Evolutionary conservation across 2,888 invertebrate species (phyloP), one percentile per base, ranked within the genome.

Genomic region (Eupithecia subumbrata): DNA sequence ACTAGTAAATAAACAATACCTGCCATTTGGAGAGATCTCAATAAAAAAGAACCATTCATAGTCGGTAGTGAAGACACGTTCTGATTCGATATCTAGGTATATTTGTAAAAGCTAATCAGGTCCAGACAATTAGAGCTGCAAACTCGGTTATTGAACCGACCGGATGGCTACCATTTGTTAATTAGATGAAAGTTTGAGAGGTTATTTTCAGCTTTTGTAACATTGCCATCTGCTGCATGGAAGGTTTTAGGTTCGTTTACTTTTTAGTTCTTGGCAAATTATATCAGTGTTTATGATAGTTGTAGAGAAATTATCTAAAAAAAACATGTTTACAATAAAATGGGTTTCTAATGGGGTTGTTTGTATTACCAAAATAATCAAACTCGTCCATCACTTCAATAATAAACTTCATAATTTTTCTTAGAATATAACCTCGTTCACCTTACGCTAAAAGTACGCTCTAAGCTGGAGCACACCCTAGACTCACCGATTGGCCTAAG

Each of bases 161-260:
- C 60, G 76, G 79, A 81, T 78, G 80, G 76, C 76, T 77, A 22
- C 74, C 77, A 80, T 81, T 78, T 80, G 78, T 77, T 80, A 81
- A 81, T 79, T 79, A 78, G 76, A 78, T 75, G 74, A 72, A 78
- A 76, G 68, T 76, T 78, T 69, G 70, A 68, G 14, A 67, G 40
- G 22, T 67, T 67, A 67, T 67, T 22, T 67, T 37, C 64, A 66
- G 69, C 69, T 73, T 78, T 75, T 71, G 73, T 73, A 72, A 71
- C 63, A 73, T 71, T 75, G 71, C 71, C 77, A 77, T 72, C 72
- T 68, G 68, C 22, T 68, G 25, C 43, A 68, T 7, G 14, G 45
- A 40, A 22, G 18, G 43, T 68, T 40, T 25, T 14, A 22, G 9
- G 22, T 68, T 40, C 22, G 14, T 67, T 67, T 16, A 68, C 68